Evolutionary conservation across 2,888 invertebrate genomes (phyloP), one percentile per base, ranked within the genome.

Genomic region (Xestia sexstrigata): DNA sequence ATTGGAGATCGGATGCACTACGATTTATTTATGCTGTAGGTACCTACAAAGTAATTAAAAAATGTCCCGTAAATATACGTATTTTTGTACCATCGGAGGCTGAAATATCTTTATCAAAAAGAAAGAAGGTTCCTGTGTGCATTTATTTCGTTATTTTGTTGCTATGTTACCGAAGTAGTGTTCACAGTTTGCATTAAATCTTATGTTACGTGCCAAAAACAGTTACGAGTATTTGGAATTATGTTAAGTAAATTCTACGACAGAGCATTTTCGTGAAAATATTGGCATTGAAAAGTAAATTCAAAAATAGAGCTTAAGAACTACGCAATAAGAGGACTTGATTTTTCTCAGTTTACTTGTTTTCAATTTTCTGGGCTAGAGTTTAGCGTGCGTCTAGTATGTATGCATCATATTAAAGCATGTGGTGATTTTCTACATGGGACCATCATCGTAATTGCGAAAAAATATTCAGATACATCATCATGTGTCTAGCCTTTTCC

Each of bases 151-250:
- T 52, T 20, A 42, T 23, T 2, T 63, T 47, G 20, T 52, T 39
- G 9, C 5, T 4, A 23, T 55, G 30, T 65, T 23, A 55, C 20
- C 11, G 42, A 30, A 45, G 30, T 60, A 62, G 8, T 62, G 42
- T 42, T 23, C 20, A n/a, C n/a, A 60, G 30, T 60, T 69, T 35
- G 23, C 26, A 45, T 69, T 77, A 23, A 62, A 45, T 77, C 20
- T 62, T 69, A 17, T n/a, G 55, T 47, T 30, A 63, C 63, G 7
- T 52, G 52, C 17, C 45, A 55, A 39, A 8, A 1, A 35, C 45
- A 47, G 49, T 26, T n/a, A n/a, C n/a, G n/a, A n/a, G n/a, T 55
- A 30, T 47, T 45, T 23, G 8, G 45, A n/a, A 55, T 63, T 45
- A n/a, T 6, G 58, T 2, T 15, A 58, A 15, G 49, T 49, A 8